These are phyloP conservation scores for Sminthurides aquaticus DNA, from an alignment of 2,888 invertebrate genomes.

Conservation along the genomic window DNA sequence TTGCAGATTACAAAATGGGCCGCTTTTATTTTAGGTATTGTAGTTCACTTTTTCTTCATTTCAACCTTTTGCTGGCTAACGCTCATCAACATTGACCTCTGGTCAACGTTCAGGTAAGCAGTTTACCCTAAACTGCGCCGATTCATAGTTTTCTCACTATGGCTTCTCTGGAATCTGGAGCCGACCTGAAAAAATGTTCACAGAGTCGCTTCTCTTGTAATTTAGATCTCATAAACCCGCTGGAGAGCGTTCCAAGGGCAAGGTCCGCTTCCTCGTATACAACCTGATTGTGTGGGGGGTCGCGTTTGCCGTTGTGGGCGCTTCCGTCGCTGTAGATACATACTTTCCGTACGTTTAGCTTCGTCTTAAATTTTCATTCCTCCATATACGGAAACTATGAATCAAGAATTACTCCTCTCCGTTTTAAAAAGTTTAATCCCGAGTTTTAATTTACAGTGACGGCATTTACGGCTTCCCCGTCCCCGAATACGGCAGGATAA, in stretches of 20 bases:
- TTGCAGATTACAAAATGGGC: neutral
- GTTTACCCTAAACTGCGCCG: neutral
- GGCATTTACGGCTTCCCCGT: neutral
- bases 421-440: no score
- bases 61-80: conserved; percentile 38
- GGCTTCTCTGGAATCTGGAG: no score
- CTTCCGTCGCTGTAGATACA: conserved; percentile 13
- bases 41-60: conserved; percentile 35
- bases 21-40: conserved; percentile 30
- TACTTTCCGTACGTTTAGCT: conserved; percentile 18
- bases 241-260: conserved; percentile 17
- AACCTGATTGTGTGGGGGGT: conserved; percentile 17
- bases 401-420: neutral
- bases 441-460: no score
- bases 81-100: conserved; percentile 37
- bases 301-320: conserved; percentile 2
- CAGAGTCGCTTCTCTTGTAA: no score
- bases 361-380: conserved; percentile 1
- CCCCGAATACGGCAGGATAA: conserved; percentile 20
- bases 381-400: neutral
- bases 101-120: conserved; percentile 38
- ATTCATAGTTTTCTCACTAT: neutral
- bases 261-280: conserved; percentile 17
- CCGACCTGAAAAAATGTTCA: no score
- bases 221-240: conserved; percentile 20